Conservation (phyloP, 2,888 invertebrate species). For the Monoplex corrugatus region DNA sequence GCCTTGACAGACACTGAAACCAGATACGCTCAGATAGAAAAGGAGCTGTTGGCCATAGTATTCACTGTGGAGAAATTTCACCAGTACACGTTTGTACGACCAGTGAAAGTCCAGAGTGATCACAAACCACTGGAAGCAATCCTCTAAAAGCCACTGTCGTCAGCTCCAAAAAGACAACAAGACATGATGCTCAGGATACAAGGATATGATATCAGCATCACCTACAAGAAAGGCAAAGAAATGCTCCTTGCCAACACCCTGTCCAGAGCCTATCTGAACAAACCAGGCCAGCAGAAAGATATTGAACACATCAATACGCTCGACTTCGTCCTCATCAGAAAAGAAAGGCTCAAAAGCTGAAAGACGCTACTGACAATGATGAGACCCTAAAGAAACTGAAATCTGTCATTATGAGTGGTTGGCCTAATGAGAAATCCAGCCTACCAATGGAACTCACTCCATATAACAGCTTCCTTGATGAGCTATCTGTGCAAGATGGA, state of each 20-base stretch:
- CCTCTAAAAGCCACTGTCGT: slow-evolving; percentile 56
- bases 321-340: slow-evolving; percentile 50
- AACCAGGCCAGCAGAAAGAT: slow-evolving; percentile 51
- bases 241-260: slow-evolving; percentile 55
- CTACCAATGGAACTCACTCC: slow-evolving; percentile 38
- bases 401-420: slow-evolving; percentile 36
- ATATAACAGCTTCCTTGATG: not conserved
- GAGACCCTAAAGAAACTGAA: not conserved
- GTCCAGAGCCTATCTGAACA: slow-evolving; percentile 60
- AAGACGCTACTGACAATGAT: slow-evolving; percentile 55
- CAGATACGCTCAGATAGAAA: slow-evolving; percentile 65
- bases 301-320: slow-evolving; percentile 56
- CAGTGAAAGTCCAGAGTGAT: slow-evolving; percentile 56
- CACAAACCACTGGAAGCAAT: slow-evolving; percentile 63
- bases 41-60: slow-evolving; percentile 61
- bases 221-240: slow-evolving; percentile 58
- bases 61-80: slow-evolving; percentile 60
- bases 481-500: slow-evolving; percentile 24
- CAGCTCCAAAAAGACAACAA: slow-evolving; percentile 60
- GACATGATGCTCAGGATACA: slow-evolving; percentile 62
- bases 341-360: slow-evolving; percentile 48
- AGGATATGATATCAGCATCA: slow-evolving; percentile 58
- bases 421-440: slow-evolving; percentile 53
- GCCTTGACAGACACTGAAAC: slow-evolving; percentile 59
- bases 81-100: slow-evolving; percentile 59